Percentiles rank a stretch among this genome's conserved stretches.
Conservation (phyloP, 2,797 vertebrate genomes). For the Myotis pilosus region DNA sequence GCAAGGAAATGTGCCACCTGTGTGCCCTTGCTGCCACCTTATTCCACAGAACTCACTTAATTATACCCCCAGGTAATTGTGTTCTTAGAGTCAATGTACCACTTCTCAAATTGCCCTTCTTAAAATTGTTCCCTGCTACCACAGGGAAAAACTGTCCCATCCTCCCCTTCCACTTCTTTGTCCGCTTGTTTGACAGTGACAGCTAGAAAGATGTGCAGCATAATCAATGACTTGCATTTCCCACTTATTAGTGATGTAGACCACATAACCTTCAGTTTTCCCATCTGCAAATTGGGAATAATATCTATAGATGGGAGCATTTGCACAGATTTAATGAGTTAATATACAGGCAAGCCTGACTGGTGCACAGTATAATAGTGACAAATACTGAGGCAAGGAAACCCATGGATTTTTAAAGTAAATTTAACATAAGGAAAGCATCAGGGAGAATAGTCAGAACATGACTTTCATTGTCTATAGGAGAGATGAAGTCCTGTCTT, state of each 20-base stretch:
- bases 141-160: not conserved
- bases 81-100: not conserved
- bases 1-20: not conserved
- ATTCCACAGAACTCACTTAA: not conserved
- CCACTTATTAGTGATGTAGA: not conserved
- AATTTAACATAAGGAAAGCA: not conserved
- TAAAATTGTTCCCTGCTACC: not conserved
- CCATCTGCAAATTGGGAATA: not conserved
- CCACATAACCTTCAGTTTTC: not conserved
- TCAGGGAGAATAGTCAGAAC: not conserved
- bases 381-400: not conserved
- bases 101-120: constrained; percentile 32
- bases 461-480: not conserved
- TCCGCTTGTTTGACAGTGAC: not conserved
- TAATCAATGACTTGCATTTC: not conserved
- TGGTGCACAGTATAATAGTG: not conserved
- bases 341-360: not conserved
- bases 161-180: not conserved
- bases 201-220: not conserved
- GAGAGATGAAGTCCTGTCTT: not conserved
- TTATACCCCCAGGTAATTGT: constrained; percentile 12
- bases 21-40: not conserved
- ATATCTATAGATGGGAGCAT: not conserved
- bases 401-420: not conserved
- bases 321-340: not conserved